Evolutionary conservation across 2,113 vertebrate species (phyloP).

Genomic region (Lepus timidus): DNA sequence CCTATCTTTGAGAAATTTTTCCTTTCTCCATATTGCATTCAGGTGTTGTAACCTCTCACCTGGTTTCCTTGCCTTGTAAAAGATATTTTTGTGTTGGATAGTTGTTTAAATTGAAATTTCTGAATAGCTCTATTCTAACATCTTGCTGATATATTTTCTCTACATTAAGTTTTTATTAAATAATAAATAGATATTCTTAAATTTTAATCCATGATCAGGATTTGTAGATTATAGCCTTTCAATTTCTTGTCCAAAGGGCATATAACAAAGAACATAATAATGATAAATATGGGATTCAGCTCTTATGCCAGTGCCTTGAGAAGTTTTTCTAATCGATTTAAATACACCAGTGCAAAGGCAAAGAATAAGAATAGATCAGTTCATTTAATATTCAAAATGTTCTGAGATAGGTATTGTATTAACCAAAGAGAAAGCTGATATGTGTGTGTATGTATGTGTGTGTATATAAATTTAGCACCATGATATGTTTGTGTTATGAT

Average conservation of each 20-base stretch:
- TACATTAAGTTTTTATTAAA: not conserved
- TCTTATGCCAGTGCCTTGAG: not conserved
- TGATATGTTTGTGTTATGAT: not conserved
- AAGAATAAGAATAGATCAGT: not conserved
- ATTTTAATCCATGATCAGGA: not conserved
- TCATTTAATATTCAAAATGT: not conserved
- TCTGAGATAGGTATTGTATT: not conserved
- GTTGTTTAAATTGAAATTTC: not conserved
- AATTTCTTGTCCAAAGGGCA: not conserved
- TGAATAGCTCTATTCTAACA: not conserved
- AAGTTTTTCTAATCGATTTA: not conserved
- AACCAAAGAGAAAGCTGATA: not conserved
- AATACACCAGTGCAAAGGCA: not conserved
- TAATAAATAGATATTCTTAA: not conserved
- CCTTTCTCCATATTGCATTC: rapidly evolving
- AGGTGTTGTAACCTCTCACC: not conserved
- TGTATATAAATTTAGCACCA: too few species aligned
- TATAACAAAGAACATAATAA: not conserved
- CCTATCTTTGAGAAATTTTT: rapidly evolving
- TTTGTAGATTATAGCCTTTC: not conserved
- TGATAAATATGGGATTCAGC: not conserved
- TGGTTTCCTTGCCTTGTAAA: not conserved
- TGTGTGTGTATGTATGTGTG: too few species aligned
- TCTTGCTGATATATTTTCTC: not conserved
- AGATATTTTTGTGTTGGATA: not conserved